Percentiles rank a stretch among this genome's conserved stretches.
Conservation (phyloP, 2,888 invertebrate genomes). For the Netelia fuscicornis region DNA sequence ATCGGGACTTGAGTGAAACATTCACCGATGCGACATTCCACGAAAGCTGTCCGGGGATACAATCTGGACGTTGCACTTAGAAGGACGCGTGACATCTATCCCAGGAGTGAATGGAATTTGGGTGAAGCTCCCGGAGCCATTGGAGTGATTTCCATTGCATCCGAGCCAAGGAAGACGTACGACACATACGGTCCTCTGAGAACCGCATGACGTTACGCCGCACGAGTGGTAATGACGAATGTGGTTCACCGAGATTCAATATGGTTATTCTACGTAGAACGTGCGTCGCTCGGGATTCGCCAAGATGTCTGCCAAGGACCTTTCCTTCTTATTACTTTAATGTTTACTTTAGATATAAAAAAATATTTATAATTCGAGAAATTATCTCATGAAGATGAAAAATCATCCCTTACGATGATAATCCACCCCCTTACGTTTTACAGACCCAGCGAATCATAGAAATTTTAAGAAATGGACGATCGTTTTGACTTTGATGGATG, state of each 20-base stretch:
- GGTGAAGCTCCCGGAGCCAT: slow-evolving; percentile 30
- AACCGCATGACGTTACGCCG: slow-evolving; percentile 65
- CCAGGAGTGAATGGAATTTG: slow-evolving; percentile 23
- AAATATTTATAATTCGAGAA: no score
- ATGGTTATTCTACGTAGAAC: neutral
- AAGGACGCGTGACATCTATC: slow-evolving; percentile 42
- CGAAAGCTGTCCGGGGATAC: slow-evolving; percentile 19
- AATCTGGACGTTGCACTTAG: slow-evolving; percentile 45
- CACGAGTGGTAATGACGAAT: slow-evolving; percentile 73
- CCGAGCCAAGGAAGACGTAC: slow-evolving; percentile 76
- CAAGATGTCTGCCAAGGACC: no score
- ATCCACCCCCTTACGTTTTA: no score
- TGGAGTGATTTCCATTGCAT: slow-evolving; percentile 66
- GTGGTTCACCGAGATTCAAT: slow-evolving; percentile 62
- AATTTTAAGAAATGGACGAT: no score
- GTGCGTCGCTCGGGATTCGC: no score
- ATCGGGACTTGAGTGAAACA: slow-evolving; percentile 1
- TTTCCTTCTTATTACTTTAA: no score
- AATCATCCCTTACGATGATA: no score
- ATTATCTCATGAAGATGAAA: no score
- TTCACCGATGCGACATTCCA: slow-evolving; percentile 9
- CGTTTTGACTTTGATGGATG: no score
- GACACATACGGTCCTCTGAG: slow-evolving; percentile 61
- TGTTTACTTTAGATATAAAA: no score
- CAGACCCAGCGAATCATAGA: no score